Evolutionary conservation across 2,888 invertebrate species (phyloP), one percentile per base, ranked within the genome.

Genomic region (Cantharis flavilabris): DNA sequence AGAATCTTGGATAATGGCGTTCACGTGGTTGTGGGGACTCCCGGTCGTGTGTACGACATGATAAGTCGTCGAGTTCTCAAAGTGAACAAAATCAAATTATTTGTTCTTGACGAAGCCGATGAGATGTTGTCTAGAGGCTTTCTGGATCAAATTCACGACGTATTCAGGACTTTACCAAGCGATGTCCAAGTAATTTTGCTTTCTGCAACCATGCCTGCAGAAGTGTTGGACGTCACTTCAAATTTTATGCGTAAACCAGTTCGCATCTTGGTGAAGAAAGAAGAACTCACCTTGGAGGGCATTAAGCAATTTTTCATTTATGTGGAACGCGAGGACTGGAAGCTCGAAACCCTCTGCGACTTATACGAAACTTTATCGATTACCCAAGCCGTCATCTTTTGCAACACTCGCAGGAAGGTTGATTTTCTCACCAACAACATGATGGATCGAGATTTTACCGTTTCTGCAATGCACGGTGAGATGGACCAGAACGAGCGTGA

Each of bases 121-220:
- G 99, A 99, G 90, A 99, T 99, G 99, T 94, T 99, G 89, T 98
- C 98, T 71, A 93, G 99, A 88, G 94, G 98, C 87, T 99, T 99
- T 90, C 99, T 99, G 89, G 99, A 99, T 90, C 99, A 99, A 90
- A 99, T 99, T 88, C 97, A 99, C 88, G 98, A 99, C 90, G 98
- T 99, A 80, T 99, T 99, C 90, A 96, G 95, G 90, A 94, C 94
- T 90, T 91, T 99, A 89, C 95, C 95, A 76, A 90, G 93, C 75
- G 97, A 97, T 89, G 98, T 98, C 80, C 98, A 79, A 67, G 77
- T 97, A 78, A 98, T 99, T 87, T 91, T 99, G 87, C 91, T 99
- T 78, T 99, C 99, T 81, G 99, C 99, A 86, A 99, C 99, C 13
- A 99, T 99, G 99, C 99, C 99, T 30, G 90, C 91, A 81, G 99